Evolutionary conservation across 2,797 vertebrate species (phyloP), one percentile per base, ranked within the genome.

Genomic region (Nannoperca obscura): DNA sequence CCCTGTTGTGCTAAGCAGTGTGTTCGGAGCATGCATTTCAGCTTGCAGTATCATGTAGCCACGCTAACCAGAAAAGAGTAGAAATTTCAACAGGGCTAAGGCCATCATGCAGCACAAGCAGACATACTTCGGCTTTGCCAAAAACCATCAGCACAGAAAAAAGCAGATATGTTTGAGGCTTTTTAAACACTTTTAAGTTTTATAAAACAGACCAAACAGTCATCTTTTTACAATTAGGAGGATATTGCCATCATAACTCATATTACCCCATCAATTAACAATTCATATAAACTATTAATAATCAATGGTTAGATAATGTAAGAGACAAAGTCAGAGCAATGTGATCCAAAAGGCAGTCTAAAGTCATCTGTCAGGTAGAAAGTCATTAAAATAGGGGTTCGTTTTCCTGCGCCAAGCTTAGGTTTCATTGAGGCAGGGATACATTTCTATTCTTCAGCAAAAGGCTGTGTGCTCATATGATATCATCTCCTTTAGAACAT

Each of bases 341-440:
- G 91, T 91, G 94, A 95, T 95, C 94, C 95, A 95, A 94, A 94
- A 94, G 90, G 86, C 86, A 36, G 84, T 84, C 93, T 93, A 93
- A 95, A 96, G 94, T 95, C 95, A 95, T 95, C 94, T 95, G 95
- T 94, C 95, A 95, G 93, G 92, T 92, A 95, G 93, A 96, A 96
- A 95, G 93, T 93, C 91, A 92, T 94, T 94, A 95, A 95, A 95
- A 95, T 90, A 92, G 92, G 81, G 91, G 84, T 93, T 94, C 88
- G 76, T 92, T 95, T 95, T 95, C 92, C 94, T 90, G 75, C 34
- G 27, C 81, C 58, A 42, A 90, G 91, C 91, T 95, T 83, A 78
- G 86, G 93, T 96, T 95, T 95, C 94, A 94, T 89, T 69, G 85
- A 62, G 83, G 83, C 78, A 80, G 68, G 89, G 92, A 94, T 93